A percentile compares a stretch with the other conserved stretches of the same genome.
phyloP scores from a whole-genome alignment of 2,888 invertebrate genomes.

The Papilio gigon region DNA sequence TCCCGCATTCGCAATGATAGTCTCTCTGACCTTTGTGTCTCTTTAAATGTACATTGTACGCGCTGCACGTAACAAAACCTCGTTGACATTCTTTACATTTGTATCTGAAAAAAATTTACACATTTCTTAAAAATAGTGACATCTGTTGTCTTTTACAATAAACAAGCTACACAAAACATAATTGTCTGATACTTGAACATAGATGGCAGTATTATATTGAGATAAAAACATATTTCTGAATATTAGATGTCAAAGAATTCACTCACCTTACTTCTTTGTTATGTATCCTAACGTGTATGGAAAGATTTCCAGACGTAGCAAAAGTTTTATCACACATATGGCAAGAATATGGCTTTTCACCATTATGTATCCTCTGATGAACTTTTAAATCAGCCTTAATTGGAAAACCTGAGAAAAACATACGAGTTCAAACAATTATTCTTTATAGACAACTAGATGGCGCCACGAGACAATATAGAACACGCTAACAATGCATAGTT shows the following conservation, averaged over 20 bases:
- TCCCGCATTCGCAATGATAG: slow-evolving; percentile 76
- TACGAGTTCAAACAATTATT: too few species aligned
- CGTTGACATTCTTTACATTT: slow-evolving; percentile 71
- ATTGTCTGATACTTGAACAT: too few species aligned
- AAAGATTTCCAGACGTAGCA: slow-evolving; percentile 74
- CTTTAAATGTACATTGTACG: slow-evolving; percentile 73
- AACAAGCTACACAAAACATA: too few species aligned
- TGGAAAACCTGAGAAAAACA: slow-evolving; percentile 68
- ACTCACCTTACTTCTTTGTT: slow-evolving; percentile 73
- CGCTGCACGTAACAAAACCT: slow-evolving; percentile 74
- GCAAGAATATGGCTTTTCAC: slow-evolving; percentile 76
- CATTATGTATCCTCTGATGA: slow-evolving; percentile 75
- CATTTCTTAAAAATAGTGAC: background rate
- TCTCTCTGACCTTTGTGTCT: slow-evolving; percentile 75
- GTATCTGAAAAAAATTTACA: slow-evolving; percentile 56
- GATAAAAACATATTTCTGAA: background rate
- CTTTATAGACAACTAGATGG: background rate
- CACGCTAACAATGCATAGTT: background rate
- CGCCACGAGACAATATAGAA: background rate
- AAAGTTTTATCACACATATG: slow-evolving; percentile 74
- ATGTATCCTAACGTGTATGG: slow-evolving; percentile 75
- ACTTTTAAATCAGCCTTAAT: slow-evolving; percentile 74
- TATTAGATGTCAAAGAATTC: background rate
- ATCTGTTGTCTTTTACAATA: too few species aligned
- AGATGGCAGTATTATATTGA: background rate